Base-by-base conservation (phyloP, 2,113 vertebrate species). In the Neolamprologus hecqui region DNA sequence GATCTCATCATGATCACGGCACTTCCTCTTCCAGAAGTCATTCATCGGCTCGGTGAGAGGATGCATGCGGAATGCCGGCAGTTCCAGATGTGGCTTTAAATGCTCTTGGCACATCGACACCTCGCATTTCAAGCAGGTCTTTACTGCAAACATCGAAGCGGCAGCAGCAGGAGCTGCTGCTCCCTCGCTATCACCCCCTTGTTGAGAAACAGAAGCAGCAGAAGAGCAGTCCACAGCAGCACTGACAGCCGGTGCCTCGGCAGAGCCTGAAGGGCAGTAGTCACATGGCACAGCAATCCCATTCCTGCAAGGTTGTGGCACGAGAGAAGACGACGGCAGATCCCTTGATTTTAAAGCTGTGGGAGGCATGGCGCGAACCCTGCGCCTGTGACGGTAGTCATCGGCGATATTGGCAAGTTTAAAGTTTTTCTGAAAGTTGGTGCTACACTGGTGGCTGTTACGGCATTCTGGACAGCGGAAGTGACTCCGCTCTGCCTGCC, bases 61-160 rank as follows among this genome's bases (percentile, higher is more conserved):
- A 84, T 97, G 96, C n/a, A 95, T 93, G 2, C 93, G 89, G 77
- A 96, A 97, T 2, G 95, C 95, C 1, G 94, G 95, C 23, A 96
- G 90, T 23, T 96, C 95, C 87, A 96, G 91, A 68, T 97, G 96
- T 9, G 95, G 95, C 86, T 89, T 93, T 1, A 96, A 79, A 15
- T 97, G 96, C 81, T 95, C 92, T 75, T 88, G 81, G 53, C 96
- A 97, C 96, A 97, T 96, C 1, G 96, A 97, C 84, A 97, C 96
- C 91, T 97, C 96, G 2, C 97, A 97, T 80, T 96, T 96, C 68
- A 97, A 93, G 45, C 96, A 97, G 8, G 94, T 96, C 88, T 95
- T 97, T 8, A 97, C 92, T 0, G 96, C 97, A 7, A 89, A 80
- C 14, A 5, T 40, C 0, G 79, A 47, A 1, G 57, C 28, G 0